Conservation (phyloP, 2,888 invertebrate genomes). For the Thalpophila matura region DNA sequence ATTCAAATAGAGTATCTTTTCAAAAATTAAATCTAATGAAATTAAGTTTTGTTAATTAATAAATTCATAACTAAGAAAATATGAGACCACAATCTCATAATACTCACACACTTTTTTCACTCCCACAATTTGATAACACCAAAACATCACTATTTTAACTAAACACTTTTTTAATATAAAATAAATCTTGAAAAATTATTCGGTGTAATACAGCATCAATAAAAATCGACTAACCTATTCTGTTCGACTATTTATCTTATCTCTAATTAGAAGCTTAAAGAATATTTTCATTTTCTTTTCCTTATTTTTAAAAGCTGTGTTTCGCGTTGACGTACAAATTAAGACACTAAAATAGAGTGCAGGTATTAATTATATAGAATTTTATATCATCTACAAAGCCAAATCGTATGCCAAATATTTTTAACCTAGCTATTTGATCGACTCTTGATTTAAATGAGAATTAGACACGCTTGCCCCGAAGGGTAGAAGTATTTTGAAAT, state of each 20-base stretch:
- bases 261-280: constrained; percentile 4
- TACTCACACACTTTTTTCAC: constrained; percentile 5
- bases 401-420: constrained; percentile 85
- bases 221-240: constrained; percentile 11
- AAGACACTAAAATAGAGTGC: constrained; percentile 35
- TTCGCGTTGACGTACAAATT: constrained; percentile 10
- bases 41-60: neutral
- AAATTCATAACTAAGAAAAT: neutral
- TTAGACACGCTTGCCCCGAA: neutral
- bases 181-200: neutral
- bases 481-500: constrained; percentile 6
- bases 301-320: constrained; percentile 14
- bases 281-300: neutral
- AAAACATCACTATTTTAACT: neutral
- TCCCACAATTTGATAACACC: constrained; percentile 13
- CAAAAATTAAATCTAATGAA: neutral
- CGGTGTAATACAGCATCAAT: neutral
- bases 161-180: neutral
- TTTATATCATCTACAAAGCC: constrained; percentile 69
- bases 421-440: constrained; percentile 59
- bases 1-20: neutral
- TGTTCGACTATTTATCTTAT: constrained; percentile 34
- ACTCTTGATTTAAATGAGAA: constrained; percentile 43
- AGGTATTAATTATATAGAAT: constrained; percentile 31
- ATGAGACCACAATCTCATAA: constrained; percentile 18